Evolutionary conservation across 2,888 invertebrate species (phyloP), one percentile per base, ranked within the genome.

Genomic region (Parascotia fuliginaria): DNA sequence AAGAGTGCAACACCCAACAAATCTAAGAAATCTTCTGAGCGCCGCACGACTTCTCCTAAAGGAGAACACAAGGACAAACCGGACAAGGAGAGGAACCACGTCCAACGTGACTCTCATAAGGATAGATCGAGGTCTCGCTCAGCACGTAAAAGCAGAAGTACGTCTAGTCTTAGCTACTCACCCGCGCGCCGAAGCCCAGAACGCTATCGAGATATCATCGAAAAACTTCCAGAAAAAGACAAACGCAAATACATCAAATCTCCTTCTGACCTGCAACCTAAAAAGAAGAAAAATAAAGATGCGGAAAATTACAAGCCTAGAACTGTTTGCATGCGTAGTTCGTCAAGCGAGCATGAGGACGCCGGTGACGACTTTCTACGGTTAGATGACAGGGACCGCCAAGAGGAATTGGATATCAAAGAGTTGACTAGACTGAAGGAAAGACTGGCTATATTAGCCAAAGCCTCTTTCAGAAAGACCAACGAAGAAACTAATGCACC

Each of bases 391-490:
- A 69, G 81, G 11, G 82, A 77, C 12, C 75, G 85, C 0, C 94
- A 93, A 48, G 94, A 95, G 29, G 94, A 67, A 42, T 89, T 94
- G 40, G 93, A 95, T 59, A 70, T 80, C 16, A 94, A 94, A 66
- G 96, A 96, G 72, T 78, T 96, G 59, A 93, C 93, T 69, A 94
- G 95, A 73, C 82, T 96, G 56, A 95, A 95, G 71, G 94, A 64
- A 94, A 94, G 59, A 81, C 94, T 77, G 93, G 95, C 46, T 93
- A 95, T 55, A 55, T 95, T 96, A 82, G 96, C 96, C 1, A 95
- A 95, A 70, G 95, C 95, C 1, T 76, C 85, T 0, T 73, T 85
- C 29, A 68, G 75, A n/a, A 74, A 64, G 44, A 62, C 77, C 29
- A 59, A 43, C 12, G 83, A 80, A 29, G 83, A 80, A 31, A 64